These are phyloP conservation scores for Pachyramphus minor DNA, from an alignment of 2,113 vertebrate species.

Conservation along the genomic window DNA sequence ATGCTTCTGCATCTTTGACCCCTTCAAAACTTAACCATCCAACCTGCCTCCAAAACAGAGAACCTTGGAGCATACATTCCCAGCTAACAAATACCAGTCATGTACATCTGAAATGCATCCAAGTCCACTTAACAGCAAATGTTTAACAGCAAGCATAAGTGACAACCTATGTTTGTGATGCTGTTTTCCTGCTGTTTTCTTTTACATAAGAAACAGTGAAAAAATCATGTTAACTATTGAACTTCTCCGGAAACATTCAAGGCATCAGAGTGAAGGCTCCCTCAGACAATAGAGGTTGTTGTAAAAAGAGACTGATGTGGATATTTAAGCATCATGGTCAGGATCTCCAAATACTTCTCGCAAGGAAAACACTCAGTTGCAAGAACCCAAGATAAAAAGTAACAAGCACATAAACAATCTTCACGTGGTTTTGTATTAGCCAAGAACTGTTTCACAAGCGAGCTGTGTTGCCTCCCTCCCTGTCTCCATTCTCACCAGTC, in stretches of 20 bases:
- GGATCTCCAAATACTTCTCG: conserved; percentile 31
- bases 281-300: background rate
- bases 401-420: conserved; percentile 47
- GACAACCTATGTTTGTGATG: background rate
- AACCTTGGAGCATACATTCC: background rate
- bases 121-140: background rate
- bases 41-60: background rate
- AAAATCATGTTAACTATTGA: background rate
- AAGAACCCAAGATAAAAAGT: conserved; percentile 7
- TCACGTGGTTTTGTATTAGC: background rate
- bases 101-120: background rate
- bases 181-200: background rate
- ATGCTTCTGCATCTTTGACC: background rate
- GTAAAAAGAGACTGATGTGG: background rate
- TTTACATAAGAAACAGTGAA: background rate
- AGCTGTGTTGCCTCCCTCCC: background rate
- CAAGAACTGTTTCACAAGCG: conserved; percentile 26
- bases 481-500: background rate
- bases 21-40: background rate
- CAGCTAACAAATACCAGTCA: background rate
- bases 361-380: conserved; percentile 22
- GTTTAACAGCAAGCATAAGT: fast-evolving
- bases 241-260: background rate
- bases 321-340: background rate
- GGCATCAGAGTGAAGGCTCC: background rate